Evolutionary conservation across 92 coral and sea anemone genomes (phyloP).

Genomic region (Porites lobata): DNA sequence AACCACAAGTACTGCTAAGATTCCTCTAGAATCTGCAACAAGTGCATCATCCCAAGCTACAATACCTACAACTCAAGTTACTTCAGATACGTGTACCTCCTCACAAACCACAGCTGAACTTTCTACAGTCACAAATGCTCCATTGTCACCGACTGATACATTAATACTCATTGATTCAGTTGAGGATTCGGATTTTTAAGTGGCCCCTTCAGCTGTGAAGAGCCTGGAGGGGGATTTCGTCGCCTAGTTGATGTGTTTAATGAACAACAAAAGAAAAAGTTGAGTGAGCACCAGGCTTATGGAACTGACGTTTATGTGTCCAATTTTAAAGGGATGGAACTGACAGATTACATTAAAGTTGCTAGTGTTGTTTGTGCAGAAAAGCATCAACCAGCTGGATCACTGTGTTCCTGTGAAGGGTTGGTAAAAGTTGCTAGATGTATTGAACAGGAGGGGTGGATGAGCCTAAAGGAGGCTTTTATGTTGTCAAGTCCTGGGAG

Average conservation of each 20-base stretch:
- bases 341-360: slow-evolving; percentile 50
- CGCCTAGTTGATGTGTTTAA: slow-evolving; percentile 27
- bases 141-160: slow-evolving; percentile 45
- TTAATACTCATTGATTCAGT: slow-evolving; percentile 33
- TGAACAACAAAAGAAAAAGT: slow-evolving; percentile 38
- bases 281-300: slow-evolving; percentile 37
- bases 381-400: slow-evolving; percentile 29
- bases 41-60: slow-evolving; percentile 4
- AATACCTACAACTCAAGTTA: not conserved
- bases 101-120: slow-evolving; percentile 2
- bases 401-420: slow-evolving; percentile 52
- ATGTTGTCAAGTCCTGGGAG: slow-evolving; percentile 55
- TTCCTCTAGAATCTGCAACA: not conserved
- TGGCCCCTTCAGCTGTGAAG: slow-evolving; percentile 42
- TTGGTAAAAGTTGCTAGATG: slow-evolving; percentile 54
- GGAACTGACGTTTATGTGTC: slow-evolving; percentile 42
- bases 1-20: not conserved
- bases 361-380: slow-evolving; percentile 34
- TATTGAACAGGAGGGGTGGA: slow-evolving; percentile 46
- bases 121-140: slow-evolving; percentile 16
- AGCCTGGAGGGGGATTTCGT: slow-evolving; percentile 51
- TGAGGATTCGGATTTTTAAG: slow-evolving; percentile 47
- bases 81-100: slow-evolving; percentile 20
- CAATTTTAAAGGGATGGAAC: slow-evolving; percentile 58
- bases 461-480: slow-evolving; percentile 65